Evolutionary conservation across 2,797 vertebrate genomes (phyloP).

Genomic region (Scolopax rusticola): DNA sequence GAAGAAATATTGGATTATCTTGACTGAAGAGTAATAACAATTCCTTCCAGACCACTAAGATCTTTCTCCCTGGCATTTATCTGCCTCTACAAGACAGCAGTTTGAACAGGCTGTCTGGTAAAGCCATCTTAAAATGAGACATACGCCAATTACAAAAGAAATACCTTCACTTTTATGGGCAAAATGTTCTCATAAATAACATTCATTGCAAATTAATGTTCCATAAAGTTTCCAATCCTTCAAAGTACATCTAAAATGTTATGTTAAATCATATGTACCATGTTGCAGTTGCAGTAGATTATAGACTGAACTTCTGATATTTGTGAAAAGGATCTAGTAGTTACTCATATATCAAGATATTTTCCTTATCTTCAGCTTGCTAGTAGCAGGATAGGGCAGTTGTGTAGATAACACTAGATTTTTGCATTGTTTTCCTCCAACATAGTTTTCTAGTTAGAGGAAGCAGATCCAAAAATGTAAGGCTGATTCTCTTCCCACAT

Average conservation of each 20-base stretch:
- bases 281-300: background rate
- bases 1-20: background rate
- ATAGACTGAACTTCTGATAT: background rate
- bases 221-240: slow-evolving; percentile 19
- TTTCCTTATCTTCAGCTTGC: background rate
- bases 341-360: background rate
- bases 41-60: background rate
- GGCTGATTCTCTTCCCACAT: background rate
- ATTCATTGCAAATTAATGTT: slow-evolving; percentile 52
- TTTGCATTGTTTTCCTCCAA: background rate
- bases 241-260: background rate
- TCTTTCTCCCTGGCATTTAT: background rate
- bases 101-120: background rate
- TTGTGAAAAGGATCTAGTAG: slow-evolving; percentile 1
- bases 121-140: slow-evolving; percentile 11
- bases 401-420: background rate
- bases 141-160: background rate
- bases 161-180: background rate
- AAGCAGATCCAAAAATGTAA: background rate
- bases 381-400: background rate
- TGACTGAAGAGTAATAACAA: background rate
- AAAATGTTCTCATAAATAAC: slow-evolving; percentile 49
- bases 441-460: background rate
- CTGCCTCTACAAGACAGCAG: background rate
- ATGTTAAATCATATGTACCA: background rate